These are phyloP conservation scores for Rhinoptilus africanus DNA, from an alignment of 2,113 vertebrate genomes.

Conservation along the genomic window DNA sequence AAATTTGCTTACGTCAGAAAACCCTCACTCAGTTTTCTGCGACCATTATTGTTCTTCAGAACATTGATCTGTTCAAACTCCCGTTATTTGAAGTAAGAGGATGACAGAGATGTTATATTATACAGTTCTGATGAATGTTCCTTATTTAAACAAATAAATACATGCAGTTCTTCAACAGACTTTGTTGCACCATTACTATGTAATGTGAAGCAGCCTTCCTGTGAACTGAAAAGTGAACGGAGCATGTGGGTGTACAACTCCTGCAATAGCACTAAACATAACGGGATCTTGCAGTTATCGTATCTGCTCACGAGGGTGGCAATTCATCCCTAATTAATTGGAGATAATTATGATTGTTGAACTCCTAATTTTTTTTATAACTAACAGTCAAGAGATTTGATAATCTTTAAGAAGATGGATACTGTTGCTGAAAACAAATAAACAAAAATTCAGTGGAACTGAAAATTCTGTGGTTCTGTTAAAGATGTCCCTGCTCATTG, in stretches of 20 bases:
- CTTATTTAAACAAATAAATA: not conserved
- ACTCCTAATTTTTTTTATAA: not conserved
- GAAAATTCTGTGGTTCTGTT: not conserved
- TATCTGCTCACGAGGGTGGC: not conserved
- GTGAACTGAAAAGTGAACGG: not conserved
- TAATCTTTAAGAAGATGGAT: not conserved
- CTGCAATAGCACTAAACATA: not conserved
- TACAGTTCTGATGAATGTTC: not conserved
- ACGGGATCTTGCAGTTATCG: not conserved
- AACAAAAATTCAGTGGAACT: not conserved
- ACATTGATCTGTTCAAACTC: not conserved
- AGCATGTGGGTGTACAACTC: not conserved
- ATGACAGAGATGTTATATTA: not conserved
- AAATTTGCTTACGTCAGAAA: not conserved
- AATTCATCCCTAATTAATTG: not conserved
- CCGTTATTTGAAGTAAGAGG: not conserved
- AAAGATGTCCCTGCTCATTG: too few relatives aligned
- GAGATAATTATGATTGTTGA: not conserved
- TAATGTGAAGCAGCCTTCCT: not conserved
- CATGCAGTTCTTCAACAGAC: not conserved
- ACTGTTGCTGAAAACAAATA: not conserved
- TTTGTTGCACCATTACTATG: not conserved
- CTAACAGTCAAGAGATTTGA: not conserved
- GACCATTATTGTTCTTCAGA: not conserved
- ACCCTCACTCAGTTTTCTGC: not conserved